A percentile compares a stretch with the other conserved stretches of the same genome.
Conservation (phyloP, 2,113 vertebrate genomes). For the Thunnus maccoyii region DNA sequence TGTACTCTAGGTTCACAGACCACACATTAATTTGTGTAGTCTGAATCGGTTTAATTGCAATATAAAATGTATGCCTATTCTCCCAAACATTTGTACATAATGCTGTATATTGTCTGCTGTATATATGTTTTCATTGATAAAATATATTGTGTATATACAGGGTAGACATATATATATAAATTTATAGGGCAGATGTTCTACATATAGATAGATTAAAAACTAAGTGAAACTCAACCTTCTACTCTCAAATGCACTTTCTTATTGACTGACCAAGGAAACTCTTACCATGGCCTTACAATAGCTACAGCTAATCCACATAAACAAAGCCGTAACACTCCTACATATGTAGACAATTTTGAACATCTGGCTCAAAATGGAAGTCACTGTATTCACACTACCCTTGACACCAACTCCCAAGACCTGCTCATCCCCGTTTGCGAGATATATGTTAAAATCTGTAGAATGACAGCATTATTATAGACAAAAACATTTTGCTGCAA, state of each 20-base stretch:
- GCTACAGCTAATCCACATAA: background rate
- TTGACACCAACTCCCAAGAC: background rate
- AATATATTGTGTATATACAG: too few relatives aligned
- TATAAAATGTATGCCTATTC: background rate
- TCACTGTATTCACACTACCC: background rate
- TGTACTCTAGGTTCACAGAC: background rate
- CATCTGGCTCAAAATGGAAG: background rate
- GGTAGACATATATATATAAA: too few relatives aligned
- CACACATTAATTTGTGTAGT: too few relatives aligned
- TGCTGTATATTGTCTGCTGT: background rate
- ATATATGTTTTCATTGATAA: too few relatives aligned
- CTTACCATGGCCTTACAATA: background rate
- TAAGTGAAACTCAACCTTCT: background rate
- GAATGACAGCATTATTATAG: background rate
- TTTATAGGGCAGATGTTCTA: background rate
- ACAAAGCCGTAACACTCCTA: background rate
- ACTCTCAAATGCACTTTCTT: background rate
- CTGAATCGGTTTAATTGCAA: background rate
- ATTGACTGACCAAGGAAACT: too few relatives aligned
- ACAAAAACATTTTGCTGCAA: conserved; percentile 18
- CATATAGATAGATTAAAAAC: background rate
- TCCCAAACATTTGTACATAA: background rate
- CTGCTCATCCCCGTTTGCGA: background rate
- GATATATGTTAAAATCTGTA: conserved; percentile 15
- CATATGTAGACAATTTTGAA: background rate